Conservation (phyloP, 2,113 vertebrate species). For the Ochotona curzoniae region DNA sequence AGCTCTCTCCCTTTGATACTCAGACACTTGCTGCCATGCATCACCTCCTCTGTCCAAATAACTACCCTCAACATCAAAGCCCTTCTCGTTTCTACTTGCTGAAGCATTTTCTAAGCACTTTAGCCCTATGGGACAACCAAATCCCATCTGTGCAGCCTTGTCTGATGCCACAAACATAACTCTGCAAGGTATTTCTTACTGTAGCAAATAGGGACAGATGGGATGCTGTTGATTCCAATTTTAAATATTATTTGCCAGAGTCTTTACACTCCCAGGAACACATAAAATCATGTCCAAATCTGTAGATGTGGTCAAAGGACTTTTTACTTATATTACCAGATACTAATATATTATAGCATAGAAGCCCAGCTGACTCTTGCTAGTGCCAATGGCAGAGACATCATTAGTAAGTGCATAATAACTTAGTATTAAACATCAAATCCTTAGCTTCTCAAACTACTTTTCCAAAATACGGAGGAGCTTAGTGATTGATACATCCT, state of each 20-base stretch:
- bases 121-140: not conserved
- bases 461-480: not conserved
- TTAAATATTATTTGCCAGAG: slow-evolving; percentile 11
- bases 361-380: not conserved
- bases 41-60: not conserved
- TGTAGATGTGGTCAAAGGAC: not conserved
- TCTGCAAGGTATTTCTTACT: not conserved
- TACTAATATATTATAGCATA: not conserved
- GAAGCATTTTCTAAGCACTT: slow-evolving; percentile 42
- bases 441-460: not conserved
- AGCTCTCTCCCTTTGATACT: not conserved
- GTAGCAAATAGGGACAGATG: not conserved
- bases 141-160: not conserved
- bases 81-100: slow-evolving; percentile 9
- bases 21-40: not conserved
- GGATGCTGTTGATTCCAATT: not conserved
- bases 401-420: not conserved
- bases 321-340: slow-evolving; percentile 5
- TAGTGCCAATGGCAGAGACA: not conserved
- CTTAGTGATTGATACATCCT: not conserved
- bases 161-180: not conserved
- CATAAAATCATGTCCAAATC: not conserved
- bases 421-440: not conserved
- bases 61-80: not conserved
- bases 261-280: not conserved